These are phyloP conservation scores for Ornithoptera alexandrae DNA, from an alignment of 2,888 invertebrate genomes.

Conservation along the genomic window DNA sequence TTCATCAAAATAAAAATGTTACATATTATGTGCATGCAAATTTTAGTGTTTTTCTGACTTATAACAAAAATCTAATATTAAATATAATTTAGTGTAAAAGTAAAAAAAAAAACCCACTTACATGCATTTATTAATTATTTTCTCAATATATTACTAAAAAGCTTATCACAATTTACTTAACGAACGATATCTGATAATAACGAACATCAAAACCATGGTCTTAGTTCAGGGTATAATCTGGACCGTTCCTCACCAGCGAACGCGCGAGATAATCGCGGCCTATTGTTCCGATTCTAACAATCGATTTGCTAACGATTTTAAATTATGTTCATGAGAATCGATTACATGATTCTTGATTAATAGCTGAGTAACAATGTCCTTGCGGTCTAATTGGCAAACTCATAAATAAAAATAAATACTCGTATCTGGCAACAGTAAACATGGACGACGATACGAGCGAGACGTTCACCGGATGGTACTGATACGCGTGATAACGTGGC, in stretches of 20 bases:
- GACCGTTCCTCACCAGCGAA: conserved; percentile 64
- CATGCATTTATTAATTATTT: conserved; percentile 25
- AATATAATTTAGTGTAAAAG: not conserved
- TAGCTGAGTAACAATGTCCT: conserved; percentile 4
- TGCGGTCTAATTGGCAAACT: not conserved
- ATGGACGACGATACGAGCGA: no score
- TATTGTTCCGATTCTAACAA: conserved; percentile 52
- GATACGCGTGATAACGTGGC: no score
- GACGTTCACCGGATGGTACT: no score
- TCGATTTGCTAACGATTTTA: conserved; percentile 37
- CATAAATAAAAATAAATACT: no score
- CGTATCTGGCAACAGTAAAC: no score
- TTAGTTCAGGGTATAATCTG: conserved; percentile 38
- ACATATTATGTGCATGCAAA: no score
- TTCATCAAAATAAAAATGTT: no score
- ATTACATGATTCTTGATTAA: conserved; percentile 8
- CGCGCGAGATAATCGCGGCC: conserved; percentile 42
- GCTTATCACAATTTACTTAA: no score
- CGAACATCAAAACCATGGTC: conserved; percentile 51
- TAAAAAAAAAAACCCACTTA: conserved; percentile 8
- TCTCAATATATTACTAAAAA: not conserved
- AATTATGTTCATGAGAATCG: conserved; percentile 14
- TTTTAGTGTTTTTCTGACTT: no score
- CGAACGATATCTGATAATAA: not conserved
- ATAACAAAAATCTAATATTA: not conserved